Evolutionary conservation across 2,888 invertebrate species (phyloP), one percentile per base, ranked within the genome.

Genomic region (Leistus spinibarbis): DNA sequence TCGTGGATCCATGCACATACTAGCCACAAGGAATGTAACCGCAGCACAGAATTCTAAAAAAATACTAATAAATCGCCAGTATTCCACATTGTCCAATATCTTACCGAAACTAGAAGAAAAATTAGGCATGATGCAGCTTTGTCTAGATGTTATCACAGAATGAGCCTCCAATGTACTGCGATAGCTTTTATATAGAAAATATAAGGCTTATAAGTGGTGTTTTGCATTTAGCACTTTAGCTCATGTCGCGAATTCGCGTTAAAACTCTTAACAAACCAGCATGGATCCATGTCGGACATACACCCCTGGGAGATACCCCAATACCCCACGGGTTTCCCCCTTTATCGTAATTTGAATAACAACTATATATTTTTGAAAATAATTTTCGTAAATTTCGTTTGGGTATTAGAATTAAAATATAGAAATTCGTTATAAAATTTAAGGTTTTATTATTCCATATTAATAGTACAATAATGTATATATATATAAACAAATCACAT

Each of bases 1-100:
- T 76, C 81, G 78, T 16, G 85, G 84, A 76, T 85, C 83, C 79
- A 84, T 81, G 77, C 85, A 85, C 81, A 85, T 84, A 78, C 81
- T 83, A 66, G 81, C 81, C 60, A 85, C 75, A 16, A 83, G 74
- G 20, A 82, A 65, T 69, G 82, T 75, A 64, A 79, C 65, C 13
- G 77, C 74, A 76, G 77, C 80, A 81, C 82, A 81, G 77, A 80
- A 65, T 79, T 79, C 69, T 78, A 76, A 68, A 73, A 76, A 66
- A 77, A 80, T 5, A 40, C 7, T 5, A 3, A 3, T 4, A 10
- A 13, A 10, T n/a, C 7, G 1, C 1, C 13, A 13, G 7, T 40
- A 40, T 40, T 40, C 62, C 22, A 22, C 40, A 16, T 22, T 27
- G 24, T 60, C 2, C 20, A 10, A 60, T 60, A 7, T 60, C 60